Evolutionary conservation across 2,888 invertebrate species (phyloP), one percentile per base, ranked within the genome.

Genomic region (Mechanitis mazaeus): DNA sequence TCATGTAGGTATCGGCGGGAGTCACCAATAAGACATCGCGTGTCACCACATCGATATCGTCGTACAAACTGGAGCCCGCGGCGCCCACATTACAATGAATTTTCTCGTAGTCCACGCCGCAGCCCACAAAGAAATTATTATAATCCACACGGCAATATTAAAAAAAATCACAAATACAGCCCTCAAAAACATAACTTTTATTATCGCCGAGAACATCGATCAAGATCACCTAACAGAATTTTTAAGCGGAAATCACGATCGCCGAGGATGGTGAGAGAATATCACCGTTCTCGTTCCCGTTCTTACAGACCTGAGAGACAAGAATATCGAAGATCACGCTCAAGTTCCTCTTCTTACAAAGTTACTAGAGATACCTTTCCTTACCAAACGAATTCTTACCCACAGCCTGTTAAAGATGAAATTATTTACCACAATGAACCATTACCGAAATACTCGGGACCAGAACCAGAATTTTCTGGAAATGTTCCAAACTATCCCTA

Each of bases 361-460:
- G 50, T 31, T 50, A 31, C 50, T 31, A 50, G 54, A 62, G 80
- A 84, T 61, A 75, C 64, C 54, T 83, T 82, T 60, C 71, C 81
- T 31, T 83, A 85, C 63, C 81, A 83, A 33, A 73, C 71, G 54
- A 70, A 75, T 20, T 60, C 64, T 7, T 65, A 58, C 28, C 59
- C 63, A 33, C 57, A 59, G 56, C 53, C 56, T 45, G 20, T 62
- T 58, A 57, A 63, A 54, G 47, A 45, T 63, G 62, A 50, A 61
- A 58, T 58, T 9, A 65, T 63, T 46, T 69, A 68, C 56, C 47
- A 33, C 50, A 60, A 58, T 56, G 42, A 64, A 47, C 58, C 60
- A 33, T 56, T 60, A 54, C 65, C 66, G 35, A 70, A 71, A 35
- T 75, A 71, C 65, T 54, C 69, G 59, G 63, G 64, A 45, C 62